Conservation (phyloP, 2,113 vertebrate species). For the Nothobranchius kuhntae region DNA sequence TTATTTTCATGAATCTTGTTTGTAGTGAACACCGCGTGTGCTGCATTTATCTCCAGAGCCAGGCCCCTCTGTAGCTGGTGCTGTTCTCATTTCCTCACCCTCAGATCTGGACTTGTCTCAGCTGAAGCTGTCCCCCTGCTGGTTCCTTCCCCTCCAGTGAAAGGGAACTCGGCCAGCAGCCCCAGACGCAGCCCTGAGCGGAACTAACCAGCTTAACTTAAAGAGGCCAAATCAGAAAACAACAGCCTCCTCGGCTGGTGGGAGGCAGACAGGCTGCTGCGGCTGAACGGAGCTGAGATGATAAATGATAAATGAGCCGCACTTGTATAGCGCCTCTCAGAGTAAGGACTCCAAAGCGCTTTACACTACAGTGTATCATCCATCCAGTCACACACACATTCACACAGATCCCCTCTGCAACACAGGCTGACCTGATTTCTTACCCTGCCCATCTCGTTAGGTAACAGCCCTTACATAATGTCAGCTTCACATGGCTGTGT, state of each 20-base stretch:
- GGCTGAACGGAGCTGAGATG: not conserved
- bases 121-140: not conserved
- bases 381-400: too few species aligned
- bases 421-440: conserved; percentile 71
- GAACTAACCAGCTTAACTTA: conserved; percentile 21
- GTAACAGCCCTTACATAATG: conserved; percentile 79
- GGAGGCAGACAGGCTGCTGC: conserved; percentile 24
- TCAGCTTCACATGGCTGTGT: conserved; percentile 58
- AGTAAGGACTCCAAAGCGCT: too few species aligned
- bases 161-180: not conserved
- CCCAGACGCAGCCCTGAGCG: not conserved
- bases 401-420: conserved; percentile 4
- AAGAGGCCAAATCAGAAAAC: conserved; percentile 29
- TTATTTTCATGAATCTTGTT: too few species aligned
- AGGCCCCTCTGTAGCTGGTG: not conserved
- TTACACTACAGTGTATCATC: too few species aligned
- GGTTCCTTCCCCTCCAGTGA: not conserved
- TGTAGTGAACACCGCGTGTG: too few species aligned
- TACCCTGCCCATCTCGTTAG: conserved; percentile 67
- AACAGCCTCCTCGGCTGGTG: conserved; percentile 18
- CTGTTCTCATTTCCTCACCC: too few species aligned
- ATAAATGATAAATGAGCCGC: too few species aligned
- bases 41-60: not conserved
- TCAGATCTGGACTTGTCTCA: not conserved
- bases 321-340: too few species aligned